A percentile compares a stretch with the other conserved stretches of the same genome.
Conservation (phyloP, 1,140 invertebrate species). For the Pentalonia nigronervosa region DNA sequence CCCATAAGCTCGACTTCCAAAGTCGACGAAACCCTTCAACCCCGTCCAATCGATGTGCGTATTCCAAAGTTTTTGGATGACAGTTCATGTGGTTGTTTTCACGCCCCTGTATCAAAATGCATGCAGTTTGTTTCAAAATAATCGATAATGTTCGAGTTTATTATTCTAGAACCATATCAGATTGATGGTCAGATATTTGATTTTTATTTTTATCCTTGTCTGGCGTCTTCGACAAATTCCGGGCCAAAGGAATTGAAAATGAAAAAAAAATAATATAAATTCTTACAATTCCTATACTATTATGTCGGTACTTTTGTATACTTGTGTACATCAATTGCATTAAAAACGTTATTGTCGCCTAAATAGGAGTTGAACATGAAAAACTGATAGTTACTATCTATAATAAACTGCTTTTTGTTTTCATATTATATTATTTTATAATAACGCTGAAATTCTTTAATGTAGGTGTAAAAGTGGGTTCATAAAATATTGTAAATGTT, state of each 20-base stretch:
- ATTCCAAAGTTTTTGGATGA: conserved; percentile 44
- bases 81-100: conserved; percentile 30
- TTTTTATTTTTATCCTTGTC: background rate
- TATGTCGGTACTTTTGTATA: background rate
- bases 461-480: too few species aligned
- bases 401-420: background rate
- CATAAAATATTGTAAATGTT: too few species aligned
- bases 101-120: background rate
- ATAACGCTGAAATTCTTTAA: background rate
- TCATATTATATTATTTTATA: background rate
- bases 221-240: background rate
- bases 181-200: conserved; percentile 21
- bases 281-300: background rate
- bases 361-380: background rate
- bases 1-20: conserved; percentile 50
- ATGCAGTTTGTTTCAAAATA: background rate
- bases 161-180: background rate
- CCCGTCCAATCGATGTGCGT: conserved; percentile 6
- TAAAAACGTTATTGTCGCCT: background rate
- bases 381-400: background rate
- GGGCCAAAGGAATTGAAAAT: background rate
- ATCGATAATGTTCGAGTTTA: conserved; percentile 16
- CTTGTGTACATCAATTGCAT: background rate
- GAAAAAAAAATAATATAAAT: background rate
- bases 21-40: conserved; percentile 32